phyloP scores from a whole-genome alignment of 1,140 invertebrate species.

The Nasonia vitripennis region DNA sequence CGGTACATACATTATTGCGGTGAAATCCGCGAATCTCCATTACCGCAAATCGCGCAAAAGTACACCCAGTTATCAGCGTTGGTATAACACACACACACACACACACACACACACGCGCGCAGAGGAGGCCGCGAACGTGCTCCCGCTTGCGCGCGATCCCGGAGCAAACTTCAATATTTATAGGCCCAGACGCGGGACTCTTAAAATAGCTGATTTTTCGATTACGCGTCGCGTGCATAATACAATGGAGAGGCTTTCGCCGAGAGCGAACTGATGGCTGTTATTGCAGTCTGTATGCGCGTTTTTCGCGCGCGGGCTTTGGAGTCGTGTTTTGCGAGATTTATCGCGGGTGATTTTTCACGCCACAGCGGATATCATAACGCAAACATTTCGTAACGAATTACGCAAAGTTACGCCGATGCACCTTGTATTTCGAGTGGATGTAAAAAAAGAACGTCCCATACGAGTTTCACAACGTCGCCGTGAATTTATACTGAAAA shows the following conservation, averaged over 20 bases:
- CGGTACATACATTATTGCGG: too few relatives aligned
- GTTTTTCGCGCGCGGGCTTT: neutral
- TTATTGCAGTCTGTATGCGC: too few relatives aligned
- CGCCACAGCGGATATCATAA: neutral
- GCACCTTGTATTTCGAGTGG: too few relatives aligned
- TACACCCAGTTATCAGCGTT: neutral
- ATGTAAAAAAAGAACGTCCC: too few relatives aligned
- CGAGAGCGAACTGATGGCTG: too few relatives aligned
- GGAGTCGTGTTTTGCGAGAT: neutral
- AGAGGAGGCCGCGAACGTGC: neutral
- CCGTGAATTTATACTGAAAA: neutral
- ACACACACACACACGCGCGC: neutral
- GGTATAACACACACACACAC: neutral
- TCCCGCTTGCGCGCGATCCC: neutral
- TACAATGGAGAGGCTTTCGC: too few relatives aligned
- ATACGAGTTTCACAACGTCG: neutral
- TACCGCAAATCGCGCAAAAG: neutral
- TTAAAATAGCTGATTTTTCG: constrained; percentile 3
- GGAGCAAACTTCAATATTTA: neutral
- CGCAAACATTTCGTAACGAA: too few relatives aligned
- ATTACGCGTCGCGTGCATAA: neutral
- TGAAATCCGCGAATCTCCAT: neutral
- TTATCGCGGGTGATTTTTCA: neutral
- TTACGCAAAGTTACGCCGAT: too few relatives aligned
- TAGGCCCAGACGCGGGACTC: neutral